Evolutionary conservation across 2,797 vertebrate species (phyloP), one percentile per base, ranked within the genome.

Genomic region (Gallinago nigripennis): DNA sequence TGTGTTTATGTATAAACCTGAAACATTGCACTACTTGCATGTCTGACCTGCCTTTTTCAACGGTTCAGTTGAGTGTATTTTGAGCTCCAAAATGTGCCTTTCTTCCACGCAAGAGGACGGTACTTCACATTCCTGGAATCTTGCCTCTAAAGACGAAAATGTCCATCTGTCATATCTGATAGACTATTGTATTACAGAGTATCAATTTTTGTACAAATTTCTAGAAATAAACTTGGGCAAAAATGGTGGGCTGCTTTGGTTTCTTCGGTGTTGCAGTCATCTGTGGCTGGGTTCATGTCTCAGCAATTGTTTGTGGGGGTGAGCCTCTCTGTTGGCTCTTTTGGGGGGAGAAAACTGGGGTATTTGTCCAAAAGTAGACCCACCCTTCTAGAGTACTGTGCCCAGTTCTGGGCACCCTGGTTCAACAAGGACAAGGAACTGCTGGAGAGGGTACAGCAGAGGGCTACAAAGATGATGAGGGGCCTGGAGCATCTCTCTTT

Each of bases 121-220:
- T 93, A 83, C 57, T 91, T 92, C 71, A 78, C 89, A 90, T 96
- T 96, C 95, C 95, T 76, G 94, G 61, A 69, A 85, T 88, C 88
- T 93, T 92, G 92, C 89, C 79, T 94, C 90, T 56, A 82, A 81
- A 81, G 76, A 95, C 30, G 61, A 94, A 63, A 93, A 85, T 79
- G 90, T 91, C 85, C 64, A 89, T 69, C 95, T 94, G 96, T 91
- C 72, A 88, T 88, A 94, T 95, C 90, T 93, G 93, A 92, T 87
- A 96, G 94, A 96, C 43, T 71, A 33, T 92, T 97, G 88, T 97
- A 90, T 92, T 75, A 50, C 24, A 45, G 95, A 94, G 72, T 81
- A 66, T 64, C 21, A 25, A 86, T 97, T 97, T 97, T 97, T 97
- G 97, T 97, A 98, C 96, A 95, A 94, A 97, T 97, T 96, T 97